Evolutionary conservation across 2,797 vertebrate genomes (phyloP).

Genomic region (Falco columbarius): DNA sequence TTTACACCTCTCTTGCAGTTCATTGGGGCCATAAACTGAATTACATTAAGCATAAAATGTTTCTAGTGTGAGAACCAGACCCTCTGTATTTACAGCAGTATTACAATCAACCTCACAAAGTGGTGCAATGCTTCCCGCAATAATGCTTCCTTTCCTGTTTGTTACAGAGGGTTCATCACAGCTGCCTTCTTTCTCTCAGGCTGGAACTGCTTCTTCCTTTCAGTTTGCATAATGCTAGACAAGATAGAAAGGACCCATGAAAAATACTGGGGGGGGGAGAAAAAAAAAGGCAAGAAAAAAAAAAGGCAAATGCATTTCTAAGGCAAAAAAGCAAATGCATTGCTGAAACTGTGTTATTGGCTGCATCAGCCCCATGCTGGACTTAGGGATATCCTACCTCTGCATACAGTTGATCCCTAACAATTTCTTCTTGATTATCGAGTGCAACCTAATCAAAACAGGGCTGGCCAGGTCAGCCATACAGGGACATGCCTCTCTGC

Average conservation of each 20-base stretch:
- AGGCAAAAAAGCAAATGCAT: background rate
- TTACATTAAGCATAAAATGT: slow-evolving; percentile 1
- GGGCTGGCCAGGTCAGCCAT: too few species aligned
- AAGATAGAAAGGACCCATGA: background rate
- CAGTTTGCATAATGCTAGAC: background rate
- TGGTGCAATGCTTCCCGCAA: fast-evolving
- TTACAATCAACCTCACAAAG: background rate
- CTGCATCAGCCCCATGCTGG: fast-evolving
- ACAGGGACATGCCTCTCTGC: background rate
- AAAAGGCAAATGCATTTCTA: background rate
- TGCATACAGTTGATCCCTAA: background rate
- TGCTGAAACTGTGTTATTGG: background rate
- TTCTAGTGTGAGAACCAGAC: background rate
- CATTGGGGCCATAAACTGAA: slow-evolving; percentile 23
- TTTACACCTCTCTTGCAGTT: slow-evolving; percentile 8
- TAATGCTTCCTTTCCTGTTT: background rate
- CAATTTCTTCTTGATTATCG: background rate
- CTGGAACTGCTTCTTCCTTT: background rate
- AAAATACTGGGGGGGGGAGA: background rate
- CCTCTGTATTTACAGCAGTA: background rate
- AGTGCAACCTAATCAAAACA: background rate
- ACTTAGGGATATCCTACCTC: background rate
- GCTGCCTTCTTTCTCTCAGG: background rate
- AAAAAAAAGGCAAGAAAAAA: background rate
- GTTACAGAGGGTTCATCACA: background rate